These are phyloP conservation scores for Tetraodon nigroviridis DNA, from an alignment of 2,113 vertebrate genomes.

Conservation along the genomic window DNA sequence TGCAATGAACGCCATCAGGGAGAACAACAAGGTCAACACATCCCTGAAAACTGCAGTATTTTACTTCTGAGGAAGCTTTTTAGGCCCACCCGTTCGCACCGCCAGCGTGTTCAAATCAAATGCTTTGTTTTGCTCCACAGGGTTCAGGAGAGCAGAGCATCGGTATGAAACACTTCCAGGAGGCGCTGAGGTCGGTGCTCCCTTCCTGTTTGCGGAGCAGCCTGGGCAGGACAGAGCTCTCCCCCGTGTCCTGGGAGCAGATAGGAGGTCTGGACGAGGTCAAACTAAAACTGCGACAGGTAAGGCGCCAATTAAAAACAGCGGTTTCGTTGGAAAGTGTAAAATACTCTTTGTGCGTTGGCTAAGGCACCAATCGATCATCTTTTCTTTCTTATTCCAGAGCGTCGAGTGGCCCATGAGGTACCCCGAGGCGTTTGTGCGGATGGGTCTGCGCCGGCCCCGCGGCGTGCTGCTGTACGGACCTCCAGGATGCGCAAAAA, in stretches of 20 bases:
- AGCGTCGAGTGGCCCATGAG: conserved; percentile 92
- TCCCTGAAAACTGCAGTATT: background rate
- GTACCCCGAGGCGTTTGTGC: conserved; percentile 82
- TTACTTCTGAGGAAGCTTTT: background rate
- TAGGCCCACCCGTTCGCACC: background rate
- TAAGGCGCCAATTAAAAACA: conserved; percentile 36
- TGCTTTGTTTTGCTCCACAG: conserved; percentile 56
- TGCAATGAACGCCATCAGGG: conserved; percentile 81
- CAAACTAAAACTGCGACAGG: conserved; percentile 90
- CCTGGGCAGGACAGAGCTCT: conserved; percentile 80
- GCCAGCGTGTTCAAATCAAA: too few species aligned
- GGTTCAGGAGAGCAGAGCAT: conserved; percentile 60
- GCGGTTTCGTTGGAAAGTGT: background rate
- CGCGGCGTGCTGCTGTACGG: conserved; percentile 88
- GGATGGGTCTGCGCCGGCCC: conserved; percentile 83
- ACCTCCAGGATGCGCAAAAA: conserved; percentile 93
- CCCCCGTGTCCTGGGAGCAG: conserved; percentile 83
- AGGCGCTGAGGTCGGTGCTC: conserved; percentile 81
- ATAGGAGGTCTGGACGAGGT: conserved; percentile 93
- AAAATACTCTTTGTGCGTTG: background rate
- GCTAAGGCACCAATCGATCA: too few species aligned
- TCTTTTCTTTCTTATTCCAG: conserved; percentile 53
- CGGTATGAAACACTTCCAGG: conserved; percentile 76
- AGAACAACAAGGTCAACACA: conserved; percentile 72
- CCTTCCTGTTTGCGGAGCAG: conserved; percentile 85